These are phyloP conservation scores for Mythimna ferrago DNA, from an alignment of 2,888 invertebrate genomes.

Conservation along the genomic window DNA sequence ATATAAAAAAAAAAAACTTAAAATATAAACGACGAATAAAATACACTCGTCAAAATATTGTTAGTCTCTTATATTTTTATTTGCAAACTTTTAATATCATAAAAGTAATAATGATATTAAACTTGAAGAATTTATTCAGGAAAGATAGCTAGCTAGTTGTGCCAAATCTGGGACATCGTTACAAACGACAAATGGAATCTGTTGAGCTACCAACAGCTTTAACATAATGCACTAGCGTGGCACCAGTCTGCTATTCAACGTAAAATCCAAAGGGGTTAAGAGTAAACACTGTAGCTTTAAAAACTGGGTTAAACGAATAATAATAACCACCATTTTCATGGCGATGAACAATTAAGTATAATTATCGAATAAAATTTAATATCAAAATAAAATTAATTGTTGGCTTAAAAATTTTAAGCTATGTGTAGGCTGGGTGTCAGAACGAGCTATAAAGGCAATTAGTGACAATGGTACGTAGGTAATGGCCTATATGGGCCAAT, in stretches of 20 bases:
- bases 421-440: slow-evolving; percentile 70
- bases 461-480: slow-evolving; percentile 81
- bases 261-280: slow-evolving; percentile 26
- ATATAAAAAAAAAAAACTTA: too few species aligned
- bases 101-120: slow-evolving; percentile 6
- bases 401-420: slow-evolving; percentile 64
- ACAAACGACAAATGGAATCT: slow-evolving; percentile 35
- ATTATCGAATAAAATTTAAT: slow-evolving; percentile 32
- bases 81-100: not conserved
- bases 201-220: slow-evolving; percentile 35
- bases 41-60: too few species aligned
- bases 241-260: slow-evolving; percentile 10
- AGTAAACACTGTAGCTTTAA: not conserved
- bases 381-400: slow-evolving; percentile 51
- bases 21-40: too few species aligned
- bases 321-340: not conserved
- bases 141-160: not conserved
- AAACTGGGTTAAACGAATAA: slow-evolving; percentile 17
- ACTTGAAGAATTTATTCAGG: slow-evolving; percentile 9
- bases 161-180: slow-evolving; percentile 34
- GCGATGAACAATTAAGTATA: slow-evolving; percentile 7
- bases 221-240: slow-evolving; percentile 14
- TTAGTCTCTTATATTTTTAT: not conserved
- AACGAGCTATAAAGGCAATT: slow-evolving; percentile 81
- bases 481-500: slow-evolving; percentile 77